A percentile compares a stretch with the other conserved stretches of the same genome.
phyloP scores from a whole-genome alignment of 2,797 vertebrate species.

The Botia almorhae region DNA sequence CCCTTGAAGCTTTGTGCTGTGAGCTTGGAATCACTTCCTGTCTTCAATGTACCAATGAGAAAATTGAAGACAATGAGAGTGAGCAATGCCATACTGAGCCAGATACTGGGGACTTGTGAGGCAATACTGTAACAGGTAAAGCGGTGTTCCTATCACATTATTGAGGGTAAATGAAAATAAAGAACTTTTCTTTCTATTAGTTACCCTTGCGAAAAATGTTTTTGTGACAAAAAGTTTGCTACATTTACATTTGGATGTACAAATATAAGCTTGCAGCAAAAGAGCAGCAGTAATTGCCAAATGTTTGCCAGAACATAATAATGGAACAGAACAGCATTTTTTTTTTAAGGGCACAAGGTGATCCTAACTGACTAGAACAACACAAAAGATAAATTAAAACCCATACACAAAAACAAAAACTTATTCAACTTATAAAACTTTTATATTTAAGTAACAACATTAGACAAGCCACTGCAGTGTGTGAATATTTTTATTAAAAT shows the following conservation, averaged over 20 bases:
- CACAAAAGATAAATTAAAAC: neutral
- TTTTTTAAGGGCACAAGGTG: neutral
- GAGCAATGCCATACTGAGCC: neutral
- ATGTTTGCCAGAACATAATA: neutral
- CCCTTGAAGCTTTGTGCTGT: slow-evolving; percentile 22
- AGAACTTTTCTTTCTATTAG: neutral
- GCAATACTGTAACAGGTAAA: neutral
- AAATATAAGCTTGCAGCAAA: neutral
- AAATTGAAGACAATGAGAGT: no score
- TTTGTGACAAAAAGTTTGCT: neutral
- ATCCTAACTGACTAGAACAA: neutral
- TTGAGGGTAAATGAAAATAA: neutral
- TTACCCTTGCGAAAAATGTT: neutral
- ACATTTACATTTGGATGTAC: neutral
- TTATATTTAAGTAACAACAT: neutral
- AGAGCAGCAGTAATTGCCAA: neutral
- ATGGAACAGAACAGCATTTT: neutral
- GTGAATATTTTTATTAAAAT: neutral
- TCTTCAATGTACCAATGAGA: neutral
- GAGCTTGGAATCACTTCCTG: neutral
- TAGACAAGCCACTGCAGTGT: neutral
- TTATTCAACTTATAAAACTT: no score
- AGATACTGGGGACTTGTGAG: neutral
- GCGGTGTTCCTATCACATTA: neutral
- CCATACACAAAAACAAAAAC: neutral